These are phyloP conservation scores for Sapayoa aenigma DNA, from an alignment of 2,113 vertebrate genomes.

Conservation along the genomic window DNA sequence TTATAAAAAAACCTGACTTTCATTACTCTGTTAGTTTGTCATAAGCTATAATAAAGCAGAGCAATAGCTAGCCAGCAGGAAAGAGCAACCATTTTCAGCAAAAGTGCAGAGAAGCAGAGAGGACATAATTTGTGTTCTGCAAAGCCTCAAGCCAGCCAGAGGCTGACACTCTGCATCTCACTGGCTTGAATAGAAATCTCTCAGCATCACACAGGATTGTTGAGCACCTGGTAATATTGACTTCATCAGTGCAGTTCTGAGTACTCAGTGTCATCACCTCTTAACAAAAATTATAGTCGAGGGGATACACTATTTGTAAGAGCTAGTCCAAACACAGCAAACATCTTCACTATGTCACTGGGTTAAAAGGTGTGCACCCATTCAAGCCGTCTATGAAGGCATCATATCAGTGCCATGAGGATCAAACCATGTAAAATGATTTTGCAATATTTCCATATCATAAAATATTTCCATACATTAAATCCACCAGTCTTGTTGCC, in stretches of 20 bases:
- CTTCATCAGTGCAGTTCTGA: neutral
- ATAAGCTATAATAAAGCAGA: neutral
- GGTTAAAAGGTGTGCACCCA: neutral
- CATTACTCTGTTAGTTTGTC: slow-evolving; percentile 18
- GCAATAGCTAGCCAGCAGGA: neutral
- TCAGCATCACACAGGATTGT: neutral
- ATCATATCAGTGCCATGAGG: neutral
- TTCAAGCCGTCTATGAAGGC: neutral
- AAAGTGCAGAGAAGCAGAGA: neutral
- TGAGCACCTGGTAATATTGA: neutral
- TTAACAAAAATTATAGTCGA: neutral
- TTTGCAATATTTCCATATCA: neutral
- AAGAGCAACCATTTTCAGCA: neutral
- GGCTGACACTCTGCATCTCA: neutral
- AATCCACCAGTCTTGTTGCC: neutral
- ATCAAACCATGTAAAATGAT: neutral
- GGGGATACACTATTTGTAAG: neutral
- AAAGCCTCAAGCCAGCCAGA: neutral
- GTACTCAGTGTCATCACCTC: neutral
- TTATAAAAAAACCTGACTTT: neutral
- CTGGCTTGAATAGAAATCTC: neutral
- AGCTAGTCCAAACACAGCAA: neutral
- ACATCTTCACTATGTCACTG: neutral
- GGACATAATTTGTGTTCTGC: slow-evolving; percentile 18
- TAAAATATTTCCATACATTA: neutral